Evolutionary conservation across 2,113 vertebrate species (phyloP), one percentile per base, ranked within the genome.

Genomic region (Candoia aspera): DNA sequence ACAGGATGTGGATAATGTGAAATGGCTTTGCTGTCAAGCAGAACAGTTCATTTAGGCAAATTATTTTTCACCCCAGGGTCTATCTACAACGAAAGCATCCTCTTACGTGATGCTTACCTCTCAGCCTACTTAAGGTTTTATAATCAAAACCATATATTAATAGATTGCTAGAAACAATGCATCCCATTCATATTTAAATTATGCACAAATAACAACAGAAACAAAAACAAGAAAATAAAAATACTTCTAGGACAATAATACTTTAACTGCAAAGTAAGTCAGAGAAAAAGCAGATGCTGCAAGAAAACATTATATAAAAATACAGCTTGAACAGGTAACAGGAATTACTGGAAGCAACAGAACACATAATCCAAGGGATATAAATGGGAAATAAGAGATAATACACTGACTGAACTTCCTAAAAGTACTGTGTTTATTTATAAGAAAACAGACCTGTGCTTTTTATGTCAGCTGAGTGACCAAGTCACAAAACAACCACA

Each of bases 331-430:
- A 62, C n/a, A 84, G 92, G 17, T 84, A 89, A 91, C 59, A 83
- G 68, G 92, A 91, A 92, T 93, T 92, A 91, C 86, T 90, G 84
- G 57, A 68, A 92, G 88, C 86, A 90, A 90, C n/a, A 87, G 79
- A 88, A 87, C 68, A 92, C 19, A 92, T 60, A 91, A 92, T 89
- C 86, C 87, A 68, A 49, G 33, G 54, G 12, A 37, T 59, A 17
- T 24, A 58, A 85, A 93, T 89, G 59, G 79, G 92, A 93, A 93
- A 93, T 89, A 91, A 91, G 59, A 89, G 79, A 91, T 89, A 59
- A 93, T 91, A 91, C 73, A 23, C 33, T 91, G 59, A 88, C 42
- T 89, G 29, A 84, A 91, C 55, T 29, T 90, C 33, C 19, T 91
- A 59, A 87, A 37, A 68, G 60, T 54, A 85, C 53, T 49, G 2